Base-by-base conservation (phyloP, 2,888 invertebrate species). In the Carpatolechia fugitivella region DNA sequence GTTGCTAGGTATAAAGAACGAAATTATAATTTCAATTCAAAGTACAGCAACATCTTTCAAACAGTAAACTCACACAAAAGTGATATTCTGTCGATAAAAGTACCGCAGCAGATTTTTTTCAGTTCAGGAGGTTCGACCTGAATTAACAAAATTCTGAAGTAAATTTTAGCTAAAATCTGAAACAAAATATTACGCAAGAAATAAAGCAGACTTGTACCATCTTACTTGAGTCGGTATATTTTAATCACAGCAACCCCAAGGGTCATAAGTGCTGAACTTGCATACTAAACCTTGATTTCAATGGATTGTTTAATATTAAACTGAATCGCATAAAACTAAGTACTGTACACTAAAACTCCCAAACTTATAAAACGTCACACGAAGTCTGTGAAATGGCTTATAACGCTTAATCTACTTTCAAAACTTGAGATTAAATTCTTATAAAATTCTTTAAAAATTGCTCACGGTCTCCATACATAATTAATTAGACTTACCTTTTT, bases 401-500 rank as follows among this genome's bases (percentile, higher is more conserved):
- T 31, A 48, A 16, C 18, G 18, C 14, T 31, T 41, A 41, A 20
- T 10, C 20, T 30, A 30, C 31, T 54, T n/a, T 14, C 24, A n/a
- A 47, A 54, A 54, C 48, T 54, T 47, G 14, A 48, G 47, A 56
- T 55, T 52, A 52, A 40, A 31, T 52, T 52, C 48, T 24, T 52
- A 14, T 29, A 10, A 48, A 48, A 52, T 18, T 48, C 20, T 10
- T 8, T 10, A 30, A 44, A 40, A 36, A 38, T 31, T 47, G 18
- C 49, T 35, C 16, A 40, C 48, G 41, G 33, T 56, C 46, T 56
- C 50, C 53, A 56, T 61, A 56, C 55, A 61, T 61, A 60, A 60
- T 61, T 60, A 61, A 61, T 60, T 35, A 49, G 20, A 46, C 57
- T 56, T 50, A 58, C 56, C 59, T 61, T 61, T 56, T 55, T 56